Evolutionary conservation across 2,797 vertebrate genomes (phyloP).

Genomic region (Tangara arthus): DNA sequence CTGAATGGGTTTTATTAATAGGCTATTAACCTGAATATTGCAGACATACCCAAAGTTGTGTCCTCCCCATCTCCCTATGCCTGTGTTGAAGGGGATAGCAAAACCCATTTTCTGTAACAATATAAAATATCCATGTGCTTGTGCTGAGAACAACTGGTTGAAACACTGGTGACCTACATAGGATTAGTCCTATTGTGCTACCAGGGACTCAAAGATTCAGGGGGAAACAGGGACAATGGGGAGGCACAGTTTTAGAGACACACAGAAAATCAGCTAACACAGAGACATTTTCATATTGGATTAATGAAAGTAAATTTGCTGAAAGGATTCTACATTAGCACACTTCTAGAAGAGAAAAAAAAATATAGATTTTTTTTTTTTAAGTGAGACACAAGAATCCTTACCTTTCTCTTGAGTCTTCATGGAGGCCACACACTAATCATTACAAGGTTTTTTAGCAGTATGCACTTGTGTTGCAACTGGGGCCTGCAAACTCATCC

Average conservation of each 20-base stretch:
- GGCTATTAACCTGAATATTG: background rate
- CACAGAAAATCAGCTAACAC: background rate
- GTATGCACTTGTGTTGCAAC: background rate
- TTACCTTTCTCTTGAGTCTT: background rate
- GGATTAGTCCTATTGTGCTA: background rate
- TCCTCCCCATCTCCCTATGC: background rate
- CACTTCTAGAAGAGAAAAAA: background rate
- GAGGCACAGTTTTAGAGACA: background rate
- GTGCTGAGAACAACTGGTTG: background rate
- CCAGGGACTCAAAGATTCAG: background rate
- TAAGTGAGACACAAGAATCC: background rate
- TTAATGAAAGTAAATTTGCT: background rate
- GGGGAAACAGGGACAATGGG: rapidly evolving
- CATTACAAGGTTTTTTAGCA: background rate
- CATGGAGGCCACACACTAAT: background rate
- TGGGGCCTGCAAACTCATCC: background rate
- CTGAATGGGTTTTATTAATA: background rate
- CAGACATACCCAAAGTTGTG: background rate
- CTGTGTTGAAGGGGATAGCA: background rate
- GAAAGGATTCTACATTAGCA: background rate
- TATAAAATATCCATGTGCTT: background rate
- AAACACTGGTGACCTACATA: background rate
- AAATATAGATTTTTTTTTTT: background rate
- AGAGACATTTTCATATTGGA: background rate
- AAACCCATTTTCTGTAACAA: background rate